Evolutionary conservation across 1,140 invertebrate species (phyloP).

Genomic region (Leptinotarsa texana): DNA sequence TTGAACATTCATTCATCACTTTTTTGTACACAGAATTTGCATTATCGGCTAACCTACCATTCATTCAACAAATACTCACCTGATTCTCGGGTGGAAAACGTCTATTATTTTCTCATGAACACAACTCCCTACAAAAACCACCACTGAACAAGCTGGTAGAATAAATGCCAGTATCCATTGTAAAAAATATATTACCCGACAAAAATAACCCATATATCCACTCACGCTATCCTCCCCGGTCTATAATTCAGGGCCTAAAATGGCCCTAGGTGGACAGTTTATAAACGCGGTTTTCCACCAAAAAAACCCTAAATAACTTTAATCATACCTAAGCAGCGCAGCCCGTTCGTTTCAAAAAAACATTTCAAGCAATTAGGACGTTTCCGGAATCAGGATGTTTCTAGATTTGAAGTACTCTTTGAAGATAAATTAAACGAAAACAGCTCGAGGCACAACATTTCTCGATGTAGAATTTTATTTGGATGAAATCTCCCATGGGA

Average conservation of each 20-base stretch:
- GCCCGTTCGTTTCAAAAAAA: neutral
- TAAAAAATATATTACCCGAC: constrained; percentile 10
- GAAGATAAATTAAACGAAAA: constrained; percentile 23
- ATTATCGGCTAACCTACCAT: too few species aligned
- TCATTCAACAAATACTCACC: too few species aligned
- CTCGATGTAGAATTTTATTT: constrained; percentile 16
- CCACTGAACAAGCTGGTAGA: neutral
- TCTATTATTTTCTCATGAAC: neutral
- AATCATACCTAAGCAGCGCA: constrained; percentile 14
- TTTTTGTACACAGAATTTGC: too few species aligned
- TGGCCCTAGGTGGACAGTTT: constrained; percentile 19
- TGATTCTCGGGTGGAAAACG: too few species aligned
- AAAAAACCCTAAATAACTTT: constrained; percentile 19
- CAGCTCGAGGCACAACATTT: constrained; percentile 16
- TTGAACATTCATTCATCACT: too few species aligned
- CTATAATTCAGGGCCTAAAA: constrained; percentile 9
- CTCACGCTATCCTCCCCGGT: constrained; percentile 11
- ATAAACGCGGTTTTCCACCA: constrained; percentile 13
- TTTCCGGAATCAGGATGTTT: constrained; percentile 2
- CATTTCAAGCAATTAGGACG: constrained; percentile 16
- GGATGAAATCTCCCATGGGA: neutral
- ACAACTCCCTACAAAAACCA: neutral
- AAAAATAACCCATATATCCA: constrained; percentile 14
- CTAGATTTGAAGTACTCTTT: constrained; percentile 11
- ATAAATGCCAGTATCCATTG: neutral